Conservation (phyloP, 2,797 vertebrate species). For the Apogon hyalosoma region DNA sequence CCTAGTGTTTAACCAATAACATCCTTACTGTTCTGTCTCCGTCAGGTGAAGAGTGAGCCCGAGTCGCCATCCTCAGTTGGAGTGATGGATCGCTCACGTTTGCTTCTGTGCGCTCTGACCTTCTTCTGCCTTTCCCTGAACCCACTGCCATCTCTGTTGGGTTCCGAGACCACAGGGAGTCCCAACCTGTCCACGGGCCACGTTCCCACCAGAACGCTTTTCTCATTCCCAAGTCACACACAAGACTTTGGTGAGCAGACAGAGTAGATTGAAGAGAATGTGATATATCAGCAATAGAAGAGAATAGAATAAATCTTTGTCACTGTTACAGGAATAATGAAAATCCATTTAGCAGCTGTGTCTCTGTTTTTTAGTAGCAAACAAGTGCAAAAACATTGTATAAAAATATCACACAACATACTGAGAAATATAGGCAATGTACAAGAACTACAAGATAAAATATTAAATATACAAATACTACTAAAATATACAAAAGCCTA, state of each 20-base stretch:
- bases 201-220: constrained; percentile 84
- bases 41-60: constrained; percentile 95
- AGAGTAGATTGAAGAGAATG: neutral
- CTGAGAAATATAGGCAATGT: too few species aligned
- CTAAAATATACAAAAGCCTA: too few species aligned
- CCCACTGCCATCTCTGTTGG: constrained; percentile 92
- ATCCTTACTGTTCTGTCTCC: neutral
- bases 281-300: too few species aligned
- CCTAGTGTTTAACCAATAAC: too few species aligned
- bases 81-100: constrained; percentile 96
- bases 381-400: too few species aligned
- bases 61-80: constrained; percentile 91
- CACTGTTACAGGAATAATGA: too few species aligned
- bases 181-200: constrained; percentile 67
- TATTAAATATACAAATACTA: too few species aligned
- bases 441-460: too few species aligned
- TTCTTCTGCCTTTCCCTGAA: constrained; percentile 97
- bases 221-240: constrained; percentile 83
- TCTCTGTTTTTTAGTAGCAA: too few species aligned
- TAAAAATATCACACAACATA: too few species aligned
- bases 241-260: constrained; percentile 81
- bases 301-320: too few species aligned
- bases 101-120: constrained; percentile 94
- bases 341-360: too few species aligned
- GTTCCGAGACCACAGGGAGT: constrained; percentile 68